Evolutionary conservation across 2,888 invertebrate genomes (phyloP), one percentile per base, ranked within the genome.

Genomic region (Amiota mariae): DNA sequence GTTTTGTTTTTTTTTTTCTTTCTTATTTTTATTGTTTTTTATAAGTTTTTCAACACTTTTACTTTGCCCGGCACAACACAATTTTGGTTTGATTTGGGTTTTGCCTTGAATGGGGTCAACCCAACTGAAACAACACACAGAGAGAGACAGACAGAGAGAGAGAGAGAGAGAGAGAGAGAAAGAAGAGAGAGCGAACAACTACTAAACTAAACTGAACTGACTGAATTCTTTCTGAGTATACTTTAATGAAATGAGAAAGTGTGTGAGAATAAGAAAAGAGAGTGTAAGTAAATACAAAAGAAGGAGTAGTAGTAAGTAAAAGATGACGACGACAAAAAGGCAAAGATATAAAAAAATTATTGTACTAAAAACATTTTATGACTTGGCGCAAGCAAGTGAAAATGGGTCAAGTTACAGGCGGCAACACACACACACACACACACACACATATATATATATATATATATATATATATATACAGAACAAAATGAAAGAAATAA

Each of bases 401-500:
- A 51, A 51, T 51, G n/a, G 54, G 54, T 51, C 54, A 51, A 51
- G 12, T 51, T 51, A n/a, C 54, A 51, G 54, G 54, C 54, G 54
- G 12, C 54, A n/a, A 51, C 54, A 36, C 70, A 51, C 73, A n/a
- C n/a, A n/a, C n/a, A n/a, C n/a, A n/a, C n/a, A n/a, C 57, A 71
- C 54, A 77, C n/a, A 70, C 74, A 75, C 68, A 76, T 24, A 24
- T n/a, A n/a, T n/a, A n/a, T n/a, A n/a, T n/a, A n/a, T n/a, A n/a
- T n/a, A n/a, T n/a, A n/a, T n/a, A n/a, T n/a, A n/a, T n/a, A n/a
- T n/a, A n/a, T n/a, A n/a, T n/a, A n/a, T n/a, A 56, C 66, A 70
- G 18, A 47, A 73, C 56, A 20, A 36, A 18, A 51, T 46, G 51
- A 15, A 48, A 47, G 18, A 48, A 74, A 9, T 56, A 46, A 20